Percentiles rank a stretch among this genome's conserved stretches.
phyloP scores from a whole-genome alignment of 2,888 invertebrate genomes.

The Phaedon cochleariae region DNA sequence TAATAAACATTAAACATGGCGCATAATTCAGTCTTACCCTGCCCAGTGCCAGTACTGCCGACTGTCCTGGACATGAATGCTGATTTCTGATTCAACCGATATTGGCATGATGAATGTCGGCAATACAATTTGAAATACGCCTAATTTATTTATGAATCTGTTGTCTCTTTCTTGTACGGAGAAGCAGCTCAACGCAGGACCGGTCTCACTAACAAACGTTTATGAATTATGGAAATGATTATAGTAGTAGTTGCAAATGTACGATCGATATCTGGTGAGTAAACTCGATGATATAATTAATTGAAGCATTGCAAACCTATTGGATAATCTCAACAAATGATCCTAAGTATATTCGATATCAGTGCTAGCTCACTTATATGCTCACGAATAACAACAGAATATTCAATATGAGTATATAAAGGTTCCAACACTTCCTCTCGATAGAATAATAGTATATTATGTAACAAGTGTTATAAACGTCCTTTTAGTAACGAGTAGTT shows the following conservation, averaged over 20 bases:
- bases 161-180: constrained; percentile 44
- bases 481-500: too few species aligned
- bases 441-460: too few species aligned
- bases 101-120: constrained; percentile 49
- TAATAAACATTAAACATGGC: constrained; percentile 62
- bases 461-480: too few species aligned
- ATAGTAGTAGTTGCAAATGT: background rate
- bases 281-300: too few species aligned
- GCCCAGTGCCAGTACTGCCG: constrained; percentile 50
- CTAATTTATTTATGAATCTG: constrained; percentile 51
- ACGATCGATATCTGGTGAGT: background rate
- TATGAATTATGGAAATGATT: background rate
- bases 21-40: constrained; percentile 61
- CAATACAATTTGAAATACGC: constrained; percentile 49
- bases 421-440: too few species aligned
- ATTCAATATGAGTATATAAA: too few species aligned
- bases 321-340: too few species aligned
- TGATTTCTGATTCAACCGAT: constrained; percentile 53
- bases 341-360: too few species aligned
- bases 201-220: background rate
- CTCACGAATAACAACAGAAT: too few species aligned
- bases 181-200: background rate
- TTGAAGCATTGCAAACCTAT: too few species aligned
- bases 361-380: too few species aligned
- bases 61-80: constrained; percentile 48